These are phyloP conservation scores for Oscheius onirici DNA, from an alignment of 2,888 invertebrate species.

Conservation along the genomic window DNA sequence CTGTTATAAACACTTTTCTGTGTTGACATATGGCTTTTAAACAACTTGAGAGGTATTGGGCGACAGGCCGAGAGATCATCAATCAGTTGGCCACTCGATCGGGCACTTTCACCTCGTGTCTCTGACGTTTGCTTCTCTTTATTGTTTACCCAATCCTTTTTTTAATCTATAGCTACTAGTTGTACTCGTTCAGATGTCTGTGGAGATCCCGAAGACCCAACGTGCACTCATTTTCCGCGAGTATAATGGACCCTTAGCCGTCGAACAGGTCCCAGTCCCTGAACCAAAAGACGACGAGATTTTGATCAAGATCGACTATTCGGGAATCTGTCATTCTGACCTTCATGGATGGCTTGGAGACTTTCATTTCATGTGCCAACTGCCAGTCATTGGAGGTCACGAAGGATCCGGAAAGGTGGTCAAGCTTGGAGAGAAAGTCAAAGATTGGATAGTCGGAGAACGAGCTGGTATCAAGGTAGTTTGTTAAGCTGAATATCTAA, in stretches of 20 bases:
- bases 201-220: neutral
- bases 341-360: conserved; percentile 45
- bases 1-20: conserved; percentile 30
- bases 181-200: too few relatives aligned
- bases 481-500: neutral
- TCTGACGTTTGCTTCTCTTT: too few relatives aligned
- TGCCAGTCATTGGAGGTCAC: conserved; percentile 43
- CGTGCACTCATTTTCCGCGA: neutral
- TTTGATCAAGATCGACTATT: conserved; percentile 35
- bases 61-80: too few relatives aligned
- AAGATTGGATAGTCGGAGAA: conserved; percentile 46
- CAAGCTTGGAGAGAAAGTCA: conserved; percentile 39
- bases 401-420: conserved; percentile 47
- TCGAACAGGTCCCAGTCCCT: conserved; percentile 36
- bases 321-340: conserved; percentile 46
- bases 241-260: neutral
- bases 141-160: too few relatives aligned
- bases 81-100: too few relatives aligned
- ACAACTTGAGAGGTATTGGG: too few relatives aligned
- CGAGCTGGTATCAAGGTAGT: conserved; percentile 40
- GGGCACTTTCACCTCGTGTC: too few relatives aligned
- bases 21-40: neutral
- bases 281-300: conserved; percentile 38
- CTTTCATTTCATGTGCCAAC: conserved; percentile 26
- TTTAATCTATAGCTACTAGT: too few relatives aligned